Conservation (phyloP, 2,113 vertebrate genomes). For the Passer domesticus region DNA sequence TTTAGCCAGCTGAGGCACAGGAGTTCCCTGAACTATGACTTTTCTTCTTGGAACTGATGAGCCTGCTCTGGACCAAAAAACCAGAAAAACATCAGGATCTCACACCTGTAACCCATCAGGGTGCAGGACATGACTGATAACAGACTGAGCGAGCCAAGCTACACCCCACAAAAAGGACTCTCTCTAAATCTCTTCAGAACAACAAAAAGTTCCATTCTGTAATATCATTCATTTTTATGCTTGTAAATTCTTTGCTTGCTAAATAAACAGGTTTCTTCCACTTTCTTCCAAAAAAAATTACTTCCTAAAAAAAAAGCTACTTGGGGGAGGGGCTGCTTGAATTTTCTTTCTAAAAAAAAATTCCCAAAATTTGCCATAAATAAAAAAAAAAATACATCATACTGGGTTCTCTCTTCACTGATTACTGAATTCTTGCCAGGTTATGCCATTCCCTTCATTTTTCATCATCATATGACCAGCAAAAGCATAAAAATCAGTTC, state of each 20-base stretch:
- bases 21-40: not conserved
- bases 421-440: not conserved
- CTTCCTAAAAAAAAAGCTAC: no score
- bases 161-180: not conserved
- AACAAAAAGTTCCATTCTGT: not conserved
- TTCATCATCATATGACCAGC: not conserved
- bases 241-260: not conserved
- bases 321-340: not conserved
- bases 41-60: not conserved
- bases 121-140: not conserved
- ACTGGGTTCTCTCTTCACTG: not conserved
- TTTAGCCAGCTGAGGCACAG: not conserved
- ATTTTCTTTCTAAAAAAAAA: not conserved
- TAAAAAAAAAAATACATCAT: not conserved
- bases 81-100: not conserved
- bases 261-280: not conserved
- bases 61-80: not conserved
- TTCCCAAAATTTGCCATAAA: not conserved
- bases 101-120: fast-evolving
- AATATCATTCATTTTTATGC: no score
- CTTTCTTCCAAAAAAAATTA: not conserved
- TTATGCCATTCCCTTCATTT: not conserved
- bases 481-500: not conserved
- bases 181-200: not conserved
- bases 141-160: fast-evolving